Evolutionary conservation across 1,140 invertebrate species (phyloP).

Genomic region (Pantala flavescens): DNA sequence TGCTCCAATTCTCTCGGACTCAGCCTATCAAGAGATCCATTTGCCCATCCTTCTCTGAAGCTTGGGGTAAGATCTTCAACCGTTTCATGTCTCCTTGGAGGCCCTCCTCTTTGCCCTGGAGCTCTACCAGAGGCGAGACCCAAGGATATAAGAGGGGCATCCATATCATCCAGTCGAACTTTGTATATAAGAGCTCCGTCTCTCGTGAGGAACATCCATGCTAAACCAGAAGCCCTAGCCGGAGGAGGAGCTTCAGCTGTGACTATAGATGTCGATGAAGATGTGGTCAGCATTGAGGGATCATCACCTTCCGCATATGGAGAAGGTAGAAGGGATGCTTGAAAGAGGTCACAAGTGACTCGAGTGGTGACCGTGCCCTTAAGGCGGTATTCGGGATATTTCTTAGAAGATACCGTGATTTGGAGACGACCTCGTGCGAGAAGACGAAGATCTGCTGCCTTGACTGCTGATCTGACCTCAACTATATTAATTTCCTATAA

Average conservation of each 20-base stretch:
- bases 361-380: constrained; percentile 55
- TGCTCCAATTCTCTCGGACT: constrained; percentile 62
- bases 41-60: constrained; percentile 48
- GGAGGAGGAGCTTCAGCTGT: constrained; percentile 24
- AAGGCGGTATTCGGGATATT: constrained; percentile 49
- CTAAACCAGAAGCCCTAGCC: constrained; percentile 48
- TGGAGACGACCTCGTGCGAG: constrained; percentile 57
- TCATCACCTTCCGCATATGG: constrained; percentile 19
- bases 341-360: constrained; percentile 69
- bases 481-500: constrained; percentile 60
- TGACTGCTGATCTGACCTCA: constrained; percentile 60
- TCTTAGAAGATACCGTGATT: constrained; percentile 52
- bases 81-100: constrained; percentile 50
- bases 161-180: constrained; percentile 45
- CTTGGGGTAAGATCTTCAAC: constrained; percentile 55
- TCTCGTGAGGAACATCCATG: constrained; percentile 65
- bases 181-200: constrained; percentile 63
- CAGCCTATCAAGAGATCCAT: constrained; percentile 53
- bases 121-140: constrained; percentile 33
- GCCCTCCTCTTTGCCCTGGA: constrained; percentile 56
- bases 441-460: constrained; percentile 54
- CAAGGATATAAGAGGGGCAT: constrained; percentile 18
- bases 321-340: constrained; percentile 34
- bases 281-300: neutral
- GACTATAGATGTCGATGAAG: neutral